phyloP scores from a whole-genome alignment of 2,797 vertebrate genomes.

The Cryptoblepharus egeriae region DNA sequence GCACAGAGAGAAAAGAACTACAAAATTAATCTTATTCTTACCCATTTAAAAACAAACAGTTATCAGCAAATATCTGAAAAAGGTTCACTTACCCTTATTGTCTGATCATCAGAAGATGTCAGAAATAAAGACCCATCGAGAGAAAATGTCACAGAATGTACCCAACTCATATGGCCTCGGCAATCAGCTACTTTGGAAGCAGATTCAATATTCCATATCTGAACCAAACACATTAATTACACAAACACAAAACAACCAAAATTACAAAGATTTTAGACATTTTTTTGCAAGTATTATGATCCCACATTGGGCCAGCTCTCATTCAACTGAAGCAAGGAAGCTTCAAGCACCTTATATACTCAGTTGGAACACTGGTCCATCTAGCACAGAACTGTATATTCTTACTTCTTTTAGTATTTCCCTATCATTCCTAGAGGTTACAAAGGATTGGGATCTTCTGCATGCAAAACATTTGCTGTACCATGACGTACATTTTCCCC shows the following conservation, averaged over 20 bases:
- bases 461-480: too few species aligned
- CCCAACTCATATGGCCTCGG: slow-evolving; percentile 95
- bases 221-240: too few species aligned
- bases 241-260: slow-evolving; percentile 49
- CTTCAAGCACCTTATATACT: too few species aligned
- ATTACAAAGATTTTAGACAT: too few species aligned
- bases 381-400: not conserved
- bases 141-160: slow-evolving; percentile 92
- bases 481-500: too few species aligned
- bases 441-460: too few species aligned
- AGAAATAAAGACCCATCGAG: slow-evolving; percentile 90
- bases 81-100: slow-evolving; percentile 84
- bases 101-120: slow-evolving; percentile 95
- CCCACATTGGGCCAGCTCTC: not conserved
- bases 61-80: not conserved
- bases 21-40: not conserved
- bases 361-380: not conserved
- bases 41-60: not conserved
- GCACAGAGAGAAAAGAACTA: too few species aligned
- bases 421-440: too few species aligned
- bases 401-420: too few species aligned
- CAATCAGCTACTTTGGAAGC: slow-evolving; percentile 91
- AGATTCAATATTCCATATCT: slow-evolving; percentile 91
- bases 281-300: not conserved
- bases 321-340: not conserved